Evolutionary conservation across 37 sponge, comb jelly and placozoan species (phyloP).

Genomic region (Halichondria panicea): DNA sequence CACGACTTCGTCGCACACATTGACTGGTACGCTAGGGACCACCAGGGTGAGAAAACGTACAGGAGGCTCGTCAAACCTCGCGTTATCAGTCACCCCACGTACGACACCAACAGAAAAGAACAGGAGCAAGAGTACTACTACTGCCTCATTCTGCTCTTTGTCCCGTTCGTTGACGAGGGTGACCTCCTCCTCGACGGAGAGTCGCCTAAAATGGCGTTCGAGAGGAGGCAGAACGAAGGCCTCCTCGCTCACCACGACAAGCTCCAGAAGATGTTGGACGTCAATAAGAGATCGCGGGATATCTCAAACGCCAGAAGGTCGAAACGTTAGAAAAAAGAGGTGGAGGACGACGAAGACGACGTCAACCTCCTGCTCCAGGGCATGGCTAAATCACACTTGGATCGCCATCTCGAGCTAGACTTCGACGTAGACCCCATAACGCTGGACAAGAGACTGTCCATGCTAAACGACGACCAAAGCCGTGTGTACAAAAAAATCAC

Average conservation of each 20-base stretch:
- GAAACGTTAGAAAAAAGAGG: background rate
- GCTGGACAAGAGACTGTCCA: slow-evolving; percentile 24
- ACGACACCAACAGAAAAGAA: too few species aligned
- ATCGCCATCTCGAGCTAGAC: background rate
- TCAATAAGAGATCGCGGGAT: too few species aligned
- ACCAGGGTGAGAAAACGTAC: slow-evolving; percentile 15
- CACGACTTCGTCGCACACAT: too few species aligned
- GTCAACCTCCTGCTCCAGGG: slow-evolving; percentile 40
- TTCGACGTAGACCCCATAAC: slow-evolving; percentile 20
- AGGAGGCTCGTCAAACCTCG: slow-evolving; percentile 6
- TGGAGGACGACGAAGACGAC: slow-evolving; percentile 1
- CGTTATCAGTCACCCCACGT: too few species aligned
- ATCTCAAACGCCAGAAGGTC: too few species aligned
- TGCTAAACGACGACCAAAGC: slow-evolving; percentile 59
- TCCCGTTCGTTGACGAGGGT: too few species aligned
- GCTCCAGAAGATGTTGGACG: slow-evolving; percentile 45
- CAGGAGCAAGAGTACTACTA: too few species aligned
- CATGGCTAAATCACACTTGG: slow-evolving; percentile 35
- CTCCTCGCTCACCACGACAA: slow-evolving; percentile 43
- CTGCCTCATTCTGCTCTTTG: too few species aligned
- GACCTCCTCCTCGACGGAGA: slow-evolving; percentile 30
- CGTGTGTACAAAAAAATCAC: slow-evolving; percentile 35
- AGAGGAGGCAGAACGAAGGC: too few species aligned
- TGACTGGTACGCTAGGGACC: too few species aligned
- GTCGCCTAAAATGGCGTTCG: slow-evolving; percentile 44